phyloP scores from a whole-genome alignment of 2,888 invertebrate genomes.

The Drosophila barbarae region DNA sequence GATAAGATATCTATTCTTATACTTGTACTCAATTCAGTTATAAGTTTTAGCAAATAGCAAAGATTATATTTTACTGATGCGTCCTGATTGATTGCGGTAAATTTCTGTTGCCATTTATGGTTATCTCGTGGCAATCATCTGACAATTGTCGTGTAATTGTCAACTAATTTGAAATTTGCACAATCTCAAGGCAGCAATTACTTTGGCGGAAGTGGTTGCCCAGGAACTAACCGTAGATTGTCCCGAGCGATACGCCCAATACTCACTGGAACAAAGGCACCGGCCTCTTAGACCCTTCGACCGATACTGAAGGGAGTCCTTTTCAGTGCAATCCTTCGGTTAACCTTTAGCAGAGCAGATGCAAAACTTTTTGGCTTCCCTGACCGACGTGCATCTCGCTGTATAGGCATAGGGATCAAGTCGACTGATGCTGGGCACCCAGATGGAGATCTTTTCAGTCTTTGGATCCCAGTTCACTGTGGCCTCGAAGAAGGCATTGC shows the following conservation, averaged over 20 bases:
- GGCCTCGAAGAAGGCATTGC: conserved; percentile 52
- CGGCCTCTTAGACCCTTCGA: conserved; percentile 28
- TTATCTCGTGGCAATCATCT: conserved; percentile 30
- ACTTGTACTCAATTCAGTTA: background rate
- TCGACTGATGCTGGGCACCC: conserved; percentile 60
- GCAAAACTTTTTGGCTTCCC: conserved; percentile 68
- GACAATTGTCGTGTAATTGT: conserved; percentile 61
- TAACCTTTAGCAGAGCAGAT: conserved; percentile 25
- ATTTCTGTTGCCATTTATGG: background rate
- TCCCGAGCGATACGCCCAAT: conserved; percentile 35
- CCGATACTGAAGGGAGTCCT: conserved; percentile 37
- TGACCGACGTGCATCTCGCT: conserved; percentile 59
- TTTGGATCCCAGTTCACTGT: conserved; percentile 48
- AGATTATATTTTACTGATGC: background rate
- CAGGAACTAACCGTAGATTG: conserved; percentile 42
- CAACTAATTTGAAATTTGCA: conserved; percentile 55
- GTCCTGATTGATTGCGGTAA: conserved; percentile 11
- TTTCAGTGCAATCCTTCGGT: conserved; percentile 27
- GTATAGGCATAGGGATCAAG: conserved; percentile 53
- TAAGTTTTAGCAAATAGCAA: background rate
- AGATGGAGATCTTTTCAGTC: conserved; percentile 36
- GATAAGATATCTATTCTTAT: background rate
- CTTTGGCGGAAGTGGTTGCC: conserved; percentile 36
- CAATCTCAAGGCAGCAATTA: conserved; percentile 37
- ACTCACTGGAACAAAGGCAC: conserved; percentile 39